Base-by-base conservation (phyloP, 2,113 vertebrate species). In the Chlorodrepanis virens region DNA sequence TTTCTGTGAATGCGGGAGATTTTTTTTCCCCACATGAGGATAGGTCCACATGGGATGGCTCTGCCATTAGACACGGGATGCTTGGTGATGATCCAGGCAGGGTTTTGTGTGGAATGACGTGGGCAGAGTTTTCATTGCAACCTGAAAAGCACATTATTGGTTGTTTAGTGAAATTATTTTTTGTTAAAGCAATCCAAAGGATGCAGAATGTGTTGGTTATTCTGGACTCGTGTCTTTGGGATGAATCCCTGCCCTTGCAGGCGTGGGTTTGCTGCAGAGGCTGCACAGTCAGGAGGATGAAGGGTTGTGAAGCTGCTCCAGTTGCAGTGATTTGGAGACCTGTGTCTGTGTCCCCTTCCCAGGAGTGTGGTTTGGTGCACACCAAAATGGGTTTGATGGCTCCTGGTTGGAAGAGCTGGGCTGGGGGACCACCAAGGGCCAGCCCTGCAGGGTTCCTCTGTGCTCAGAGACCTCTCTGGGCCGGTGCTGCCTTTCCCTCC, bases 351-450 rank as follows among this genome's bases (percentile, higher is more conserved):
- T 29, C 29, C 33, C 23, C 37, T 19, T 14, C 3, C 2, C 1
- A 1, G 57, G 39, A 67, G 9, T 2, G 0, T 0, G 10, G 14
- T 11, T 64, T 60, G 59, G 14, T 5, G 37, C 42, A 4, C 29
- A 9, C 31, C 12, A 1, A 1, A 27, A 4, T 0, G 6, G 25
- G 1, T 61, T 29, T n/a, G 35, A 13, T 23, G 61, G 28, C n/a
- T 88, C 60, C 6, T 1, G 5, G 12, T 0, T 33, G 3, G 1
- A 39, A 44, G 13, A 31, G 29, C 45, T 7, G 4, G 16, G 0
- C 27, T 61, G 52, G 54, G 39, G 4, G 6, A 10, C 2, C 27
- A 8, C 3, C 4, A 14, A 33, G 27, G 52, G 3, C 22, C 33
- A 19, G 22, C 52, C 24, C 71, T 14, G 35, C 31, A 24, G 83